Evolutionary conservation across 1,140 invertebrate species (phyloP).

Genomic region (Bathynomus jamesi): DNA sequence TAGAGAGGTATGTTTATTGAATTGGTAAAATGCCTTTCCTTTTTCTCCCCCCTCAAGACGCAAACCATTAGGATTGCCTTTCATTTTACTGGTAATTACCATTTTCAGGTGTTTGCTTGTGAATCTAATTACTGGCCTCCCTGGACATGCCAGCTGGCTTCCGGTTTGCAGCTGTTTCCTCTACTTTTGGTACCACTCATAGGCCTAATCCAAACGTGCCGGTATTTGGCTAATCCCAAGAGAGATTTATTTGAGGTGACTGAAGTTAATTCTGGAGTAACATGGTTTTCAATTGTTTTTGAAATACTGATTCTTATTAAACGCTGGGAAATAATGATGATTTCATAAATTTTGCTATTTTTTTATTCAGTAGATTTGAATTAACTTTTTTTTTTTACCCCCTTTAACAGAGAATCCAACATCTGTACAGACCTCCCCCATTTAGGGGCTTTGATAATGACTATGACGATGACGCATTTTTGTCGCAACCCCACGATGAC

Average conservation of each 20-base stretch:
- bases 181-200: slow-evolving; percentile 66
- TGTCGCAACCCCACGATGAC: background rate
- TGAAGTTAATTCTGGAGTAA: too few relatives aligned
- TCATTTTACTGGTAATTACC: background rate
- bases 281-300: slow-evolving; percentile 40
- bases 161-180: slow-evolving; percentile 65
- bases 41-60: too few relatives aligned
- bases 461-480: background rate
- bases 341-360: background rate
- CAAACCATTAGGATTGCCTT: too few relatives aligned
- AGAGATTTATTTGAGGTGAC: slow-evolving; percentile 77
- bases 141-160: slow-evolving; percentile 67
- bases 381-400: too few relatives aligned
- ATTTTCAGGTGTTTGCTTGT: slow-evolving; percentile 53
- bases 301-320: too few relatives aligned
- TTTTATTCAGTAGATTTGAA: too few relatives aligned
- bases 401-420: slow-evolving; percentile 39
- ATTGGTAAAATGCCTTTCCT: too few relatives aligned
- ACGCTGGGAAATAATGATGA: slow-evolving; percentile 10
- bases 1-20: slow-evolving; percentile 53
- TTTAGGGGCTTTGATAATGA: slow-evolving; percentile 32
- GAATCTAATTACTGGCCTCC: slow-evolving; percentile 57
- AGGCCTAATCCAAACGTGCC: slow-evolving; percentile 70
- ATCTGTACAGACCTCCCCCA: slow-evolving; percentile 38
- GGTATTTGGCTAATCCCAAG: slow-evolving; percentile 71